Evolutionary conservation across 2,888 invertebrate genomes (phyloP), one percentile per base, ranked within the genome.

Genomic region (Dinocampus coccinellae): DNA sequence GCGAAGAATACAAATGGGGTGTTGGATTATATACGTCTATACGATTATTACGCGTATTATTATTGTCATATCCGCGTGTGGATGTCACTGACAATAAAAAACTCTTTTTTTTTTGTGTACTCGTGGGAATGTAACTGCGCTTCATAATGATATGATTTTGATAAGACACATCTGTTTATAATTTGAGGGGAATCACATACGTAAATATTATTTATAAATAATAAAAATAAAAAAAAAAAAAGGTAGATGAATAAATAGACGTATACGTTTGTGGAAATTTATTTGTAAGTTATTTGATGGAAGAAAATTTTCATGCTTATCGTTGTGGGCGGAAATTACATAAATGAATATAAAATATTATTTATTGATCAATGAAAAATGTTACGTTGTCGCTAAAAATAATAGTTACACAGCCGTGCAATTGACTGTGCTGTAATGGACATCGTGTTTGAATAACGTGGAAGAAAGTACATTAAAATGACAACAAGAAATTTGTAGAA

Each of bases 351-450:
- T n/a, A n/a, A n/a, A n/a, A n/a, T n/a, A n/a, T n/a, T n/a, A n/a
- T n/a, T n/a, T n/a, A n/a, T n/a, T n/a, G n/a, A n/a, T n/a, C n/a
- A n/a, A n/a, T 22, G 11, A 22, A 24, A 53, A 53, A 39, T 39
- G n/a, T 39, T 3, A 2, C 13, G n/a, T 39, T 0, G n/a, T 60
- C 16, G 16, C n/a, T n/a, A 10, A 60, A 16, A 33, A 60, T 29
- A 34, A 36, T 53, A 11, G 52, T 22, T 20, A 53, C 52, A 53
- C 13, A 53, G 4, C 24, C 52, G 66, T 36, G 57, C 58, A 72
- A 72, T 68, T 63, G 72, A 72, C 68, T 62, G 58, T 72, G 52
- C 20, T 53, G 10, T 53, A n/a, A 39, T 39, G 1, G 20, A n/a
- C 1, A 53, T 53, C 4, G 9, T n/a, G 22, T 22, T 11, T 22